Evolutionary conservation across 2,113 vertebrate species (phyloP).

Genomic region (Stegastes partitus): DNA sequence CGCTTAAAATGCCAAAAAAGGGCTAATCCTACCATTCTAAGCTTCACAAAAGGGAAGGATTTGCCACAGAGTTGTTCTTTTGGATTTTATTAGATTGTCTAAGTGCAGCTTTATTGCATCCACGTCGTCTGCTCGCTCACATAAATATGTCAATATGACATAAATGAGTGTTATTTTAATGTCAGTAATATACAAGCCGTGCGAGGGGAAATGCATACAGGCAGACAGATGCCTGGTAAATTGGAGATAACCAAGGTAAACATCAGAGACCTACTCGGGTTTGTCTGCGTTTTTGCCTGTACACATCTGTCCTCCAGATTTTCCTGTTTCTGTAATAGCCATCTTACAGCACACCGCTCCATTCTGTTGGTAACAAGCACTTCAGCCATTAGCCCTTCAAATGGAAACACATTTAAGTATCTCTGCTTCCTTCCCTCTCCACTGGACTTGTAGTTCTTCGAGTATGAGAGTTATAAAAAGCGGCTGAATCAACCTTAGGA

Average conservation of each 20-base stretch:
- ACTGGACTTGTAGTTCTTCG: constrained; percentile 53
- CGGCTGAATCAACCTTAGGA: constrained; percentile 46
- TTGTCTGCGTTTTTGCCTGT: constrained; percentile 53
- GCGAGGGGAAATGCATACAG: constrained; percentile 46
- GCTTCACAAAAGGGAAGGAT: constrained; percentile 50
- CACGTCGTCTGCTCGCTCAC: constrained; percentile 16
- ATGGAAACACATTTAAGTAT: constrained; percentile 79
- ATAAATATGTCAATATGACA: constrained; percentile 32
- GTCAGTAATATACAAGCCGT: constrained; percentile 30
- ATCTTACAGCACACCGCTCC: constrained; percentile 67
- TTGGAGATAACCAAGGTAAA: constrained; percentile 71
- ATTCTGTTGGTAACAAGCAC: constrained; percentile 74
- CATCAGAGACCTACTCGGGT: constrained; percentile 54
- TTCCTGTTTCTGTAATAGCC: constrained; percentile 66
- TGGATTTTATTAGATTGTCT: constrained; percentile 41
- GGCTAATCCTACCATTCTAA: constrained; percentile 26
- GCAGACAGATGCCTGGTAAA: constrained; percentile 66
- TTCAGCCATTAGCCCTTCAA: constrained; percentile 78
- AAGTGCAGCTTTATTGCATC: constrained; percentile 43
- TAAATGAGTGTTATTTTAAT: constrained; percentile 57
- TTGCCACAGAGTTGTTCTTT: constrained; percentile 48
- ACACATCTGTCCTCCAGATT: constrained; percentile 83
- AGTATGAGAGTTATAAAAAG: constrained; percentile 69
- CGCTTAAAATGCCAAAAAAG: constrained; percentile 22
- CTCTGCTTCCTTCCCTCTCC: constrained; percentile 52